These are phyloP conservation scores for Clivina fossor DNA, from an alignment of 2,888 invertebrate genomes.

Conservation along the genomic window DNA sequence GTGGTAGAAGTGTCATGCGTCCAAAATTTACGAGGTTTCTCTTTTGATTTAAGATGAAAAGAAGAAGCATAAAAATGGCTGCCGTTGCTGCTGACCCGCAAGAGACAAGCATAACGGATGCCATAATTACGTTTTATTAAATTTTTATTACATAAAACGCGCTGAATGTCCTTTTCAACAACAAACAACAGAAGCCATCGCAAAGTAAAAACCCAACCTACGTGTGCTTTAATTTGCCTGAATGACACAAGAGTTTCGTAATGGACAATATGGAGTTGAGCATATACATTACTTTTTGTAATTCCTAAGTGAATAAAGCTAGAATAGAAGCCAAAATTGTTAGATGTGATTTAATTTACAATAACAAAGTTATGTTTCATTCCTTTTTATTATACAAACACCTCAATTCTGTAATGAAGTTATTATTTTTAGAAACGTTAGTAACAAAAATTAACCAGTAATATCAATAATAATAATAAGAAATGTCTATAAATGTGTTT, in stretches of 20 bases:
- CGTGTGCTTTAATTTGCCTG: constrained; percentile 18
- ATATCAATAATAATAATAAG: no score
- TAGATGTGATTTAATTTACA: no score
- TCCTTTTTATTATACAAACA: no score
- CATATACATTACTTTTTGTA: no score
- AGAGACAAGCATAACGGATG: constrained; percentile 24
- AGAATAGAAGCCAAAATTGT: no score
- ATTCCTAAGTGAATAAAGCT: no score
- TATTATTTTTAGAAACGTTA: no score
- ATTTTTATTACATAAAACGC: constrained; percentile 32
- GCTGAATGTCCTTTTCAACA: constrained; percentile 5
- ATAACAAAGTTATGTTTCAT: no score
- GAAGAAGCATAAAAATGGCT: constrained; percentile 17
- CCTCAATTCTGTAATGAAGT: no score
- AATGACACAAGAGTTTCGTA: constrained; percentile 26
- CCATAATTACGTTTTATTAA: constrained; percentile 32
- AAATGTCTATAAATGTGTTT: no score
- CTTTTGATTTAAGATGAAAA: constrained; percentile 30
- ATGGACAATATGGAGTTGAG: no score
- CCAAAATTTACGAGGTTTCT: constrained; percentile 28
- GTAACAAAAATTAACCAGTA: no score
- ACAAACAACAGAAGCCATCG: not conserved
- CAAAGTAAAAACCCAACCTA: constrained; percentile 5
- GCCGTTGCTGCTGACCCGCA: constrained; percentile 26
- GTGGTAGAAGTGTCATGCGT: constrained; percentile 22